Evolutionary conservation across 2,888 invertebrate species (phyloP).

Genomic region (Macrophya alboannulata): DNA sequence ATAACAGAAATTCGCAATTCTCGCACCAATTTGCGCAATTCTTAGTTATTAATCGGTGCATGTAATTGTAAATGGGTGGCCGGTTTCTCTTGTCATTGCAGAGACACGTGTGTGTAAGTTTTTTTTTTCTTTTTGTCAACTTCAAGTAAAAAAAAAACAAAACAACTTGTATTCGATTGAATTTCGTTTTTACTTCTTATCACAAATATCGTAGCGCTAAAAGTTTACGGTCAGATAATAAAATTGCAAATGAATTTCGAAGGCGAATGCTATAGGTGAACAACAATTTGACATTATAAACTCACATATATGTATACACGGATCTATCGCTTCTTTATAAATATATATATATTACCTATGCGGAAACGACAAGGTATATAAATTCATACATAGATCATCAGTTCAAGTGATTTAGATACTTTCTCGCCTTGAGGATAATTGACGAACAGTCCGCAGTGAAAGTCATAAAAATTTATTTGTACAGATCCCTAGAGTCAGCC

Average conservation of each 20-base stretch:
- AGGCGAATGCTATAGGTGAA: background rate
- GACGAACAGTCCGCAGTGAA: conserved; percentile 36
- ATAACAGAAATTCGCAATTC: background rate
- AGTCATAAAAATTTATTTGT: conserved; percentile 26
- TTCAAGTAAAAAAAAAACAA: too few relatives aligned
- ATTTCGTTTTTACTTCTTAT: background rate
- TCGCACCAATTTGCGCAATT: background rate
- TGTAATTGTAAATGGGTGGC: background rate
- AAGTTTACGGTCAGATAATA: background rate
- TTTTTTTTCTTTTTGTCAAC: background rate
- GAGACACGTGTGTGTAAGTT: background rate
- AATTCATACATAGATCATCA: conserved; percentile 32
- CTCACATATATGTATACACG: too few relatives aligned
- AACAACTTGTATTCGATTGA: background rate
- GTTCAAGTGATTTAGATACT: conserved; percentile 42
- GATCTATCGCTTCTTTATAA: background rate
- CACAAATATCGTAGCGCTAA: background rate
- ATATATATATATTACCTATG: background rate
- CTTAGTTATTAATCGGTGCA: background rate
- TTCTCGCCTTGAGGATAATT: conserved; percentile 47
- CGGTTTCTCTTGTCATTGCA: background rate
- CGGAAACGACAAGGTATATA: conserved; percentile 9
- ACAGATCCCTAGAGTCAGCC: background rate
- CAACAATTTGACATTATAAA: background rate
- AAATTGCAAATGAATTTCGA: background rate